Evolutionary conservation across 2,888 invertebrate species (phyloP).

Genomic region (Brachypterus glaber): DNA sequence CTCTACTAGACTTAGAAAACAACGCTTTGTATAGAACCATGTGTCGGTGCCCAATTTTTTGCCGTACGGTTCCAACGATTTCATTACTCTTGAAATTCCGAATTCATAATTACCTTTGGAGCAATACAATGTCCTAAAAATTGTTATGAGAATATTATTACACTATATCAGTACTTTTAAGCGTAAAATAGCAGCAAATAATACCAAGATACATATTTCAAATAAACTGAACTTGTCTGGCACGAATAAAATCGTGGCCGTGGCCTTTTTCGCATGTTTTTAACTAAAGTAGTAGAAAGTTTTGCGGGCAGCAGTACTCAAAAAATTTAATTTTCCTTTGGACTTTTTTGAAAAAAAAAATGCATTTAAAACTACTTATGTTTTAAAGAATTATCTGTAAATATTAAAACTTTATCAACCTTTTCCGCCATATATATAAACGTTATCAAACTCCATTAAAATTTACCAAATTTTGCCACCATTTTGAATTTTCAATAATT

Average conservation of each 20-base stretch:
- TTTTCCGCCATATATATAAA: neutral
- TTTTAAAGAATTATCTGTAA: no score
- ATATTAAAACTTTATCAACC: neutral
- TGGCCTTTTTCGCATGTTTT: no score
- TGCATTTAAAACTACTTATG: neutral
- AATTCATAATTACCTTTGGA: constrained; percentile 99
- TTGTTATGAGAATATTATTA: neutral
- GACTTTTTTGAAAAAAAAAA: no score
- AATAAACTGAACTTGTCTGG: constrained; percentile 3
- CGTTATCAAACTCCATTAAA: neutral
- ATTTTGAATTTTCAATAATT: no score
- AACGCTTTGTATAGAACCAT: constrained; percentile 96
- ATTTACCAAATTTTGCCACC: no score
- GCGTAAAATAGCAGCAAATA: neutral
- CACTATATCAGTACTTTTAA: neutral
- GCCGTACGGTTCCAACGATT: constrained; percentile 88
- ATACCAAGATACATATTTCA: neutral
- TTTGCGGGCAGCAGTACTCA: no score
- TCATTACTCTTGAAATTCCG: constrained; percentile 93
- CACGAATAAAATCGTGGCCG: no score
- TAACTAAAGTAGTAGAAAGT: no score
- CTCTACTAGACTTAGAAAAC: constrained; percentile 86
- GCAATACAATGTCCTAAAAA: constrained; percentile 79
- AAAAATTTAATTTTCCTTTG: no score
- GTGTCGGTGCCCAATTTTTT: constrained; percentile 96